Percentiles rank a stretch among this genome's conserved stretches.
Conservation (phyloP, 2,888 invertebrate genomes). For the Agrochola lychnidis region DNA sequence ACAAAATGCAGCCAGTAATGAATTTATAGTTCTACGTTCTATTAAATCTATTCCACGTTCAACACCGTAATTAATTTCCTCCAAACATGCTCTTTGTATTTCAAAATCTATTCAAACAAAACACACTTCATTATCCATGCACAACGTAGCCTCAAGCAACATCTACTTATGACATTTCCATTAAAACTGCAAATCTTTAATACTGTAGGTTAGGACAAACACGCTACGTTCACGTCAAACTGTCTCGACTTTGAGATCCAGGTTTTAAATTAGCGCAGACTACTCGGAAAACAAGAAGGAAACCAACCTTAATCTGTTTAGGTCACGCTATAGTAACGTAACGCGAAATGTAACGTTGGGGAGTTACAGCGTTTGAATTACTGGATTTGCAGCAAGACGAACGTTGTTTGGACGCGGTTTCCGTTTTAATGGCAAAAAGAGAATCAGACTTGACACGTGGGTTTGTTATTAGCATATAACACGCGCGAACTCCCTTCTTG, state of each 20-base stretch:
- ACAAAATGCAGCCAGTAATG: neutral
- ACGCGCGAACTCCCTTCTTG: slow-evolving; percentile 42
- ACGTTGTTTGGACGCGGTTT: slow-evolving; percentile 44
- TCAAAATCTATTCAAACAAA: slow-evolving; percentile 36
- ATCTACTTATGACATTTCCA: slow-evolving; percentile 66
- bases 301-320: slow-evolving; percentile 76
- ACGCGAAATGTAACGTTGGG: slow-evolving; percentile 65
- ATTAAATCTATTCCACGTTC: neutral
- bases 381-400: slow-evolving; percentile 42
- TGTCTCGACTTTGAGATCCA: slow-evolving; percentile 83
- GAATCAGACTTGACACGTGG: slow-evolving; percentile 49
- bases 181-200: slow-evolving; percentile 64
- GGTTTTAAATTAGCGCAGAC: slow-evolving; percentile 85
- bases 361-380: slow-evolving; percentile 40
- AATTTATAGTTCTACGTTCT: neutral
- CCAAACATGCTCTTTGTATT: slow-evolving; percentile 3
- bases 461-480: slow-evolving; percentile 56
- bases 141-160: slow-evolving; percentile 43
- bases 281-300: slow-evolving; percentile 78
- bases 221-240: slow-evolving; percentile 85
- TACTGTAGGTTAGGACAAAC: slow-evolving; percentile 74
- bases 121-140: slow-evolving; percentile 42
- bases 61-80: neutral
- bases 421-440: slow-evolving; percentile 52
- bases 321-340: slow-evolving; percentile 77